Evolutionary conservation across 2,888 invertebrate species (phyloP).

Genomic region (Agriopis aurantiaria): DNA sequence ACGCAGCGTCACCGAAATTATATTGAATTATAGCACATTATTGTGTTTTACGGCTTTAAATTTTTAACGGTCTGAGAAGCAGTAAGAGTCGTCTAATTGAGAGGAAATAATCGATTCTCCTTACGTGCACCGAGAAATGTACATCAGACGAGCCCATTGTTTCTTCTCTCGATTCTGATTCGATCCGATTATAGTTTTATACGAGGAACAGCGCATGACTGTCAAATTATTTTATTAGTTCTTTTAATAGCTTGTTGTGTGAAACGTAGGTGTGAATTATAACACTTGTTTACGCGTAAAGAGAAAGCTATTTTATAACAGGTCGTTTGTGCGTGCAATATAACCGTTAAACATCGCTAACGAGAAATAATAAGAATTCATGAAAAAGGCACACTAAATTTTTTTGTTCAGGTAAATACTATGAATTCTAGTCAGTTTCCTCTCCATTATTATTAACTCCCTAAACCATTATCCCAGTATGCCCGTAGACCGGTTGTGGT

Average conservation of each 20-base stretch:
- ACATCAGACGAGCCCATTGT: conserved; percentile 47
- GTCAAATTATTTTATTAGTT: conserved; percentile 46
- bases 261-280: conserved; percentile 22
- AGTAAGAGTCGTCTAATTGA: conserved; percentile 57
- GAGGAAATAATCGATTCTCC: conserved; percentile 63
- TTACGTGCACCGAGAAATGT: conserved; percentile 45
- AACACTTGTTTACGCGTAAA: conserved; percentile 11
- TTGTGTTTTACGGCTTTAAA: conserved; percentile 50
- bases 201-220: conserved; percentile 34
- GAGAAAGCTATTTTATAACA: conserved; percentile 25
- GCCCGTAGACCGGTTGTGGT: conserved; percentile 29
- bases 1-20: conserved; percentile 19
- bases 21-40: conserved; percentile 30
- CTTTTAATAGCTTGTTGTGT: conserved; percentile 35
- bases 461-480: conserved; percentile 13
- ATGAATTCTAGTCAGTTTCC: background rate
- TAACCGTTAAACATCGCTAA: background rate
- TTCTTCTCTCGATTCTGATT: conserved; percentile 44
- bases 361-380: background rate
- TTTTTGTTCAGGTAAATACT: background rate
- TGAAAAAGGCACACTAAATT: too few relatives aligned
- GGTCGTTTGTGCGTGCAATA: conserved; percentile 10
- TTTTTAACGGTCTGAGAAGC: conserved; percentile 56
- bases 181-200: conserved; percentile 44
- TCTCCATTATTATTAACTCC: background rate